A percentile compares a stretch with the other conserved stretches of the same genome.
Conservation (phyloP, 2,888 invertebrate species). For the Drosophila barbarae region DNA sequence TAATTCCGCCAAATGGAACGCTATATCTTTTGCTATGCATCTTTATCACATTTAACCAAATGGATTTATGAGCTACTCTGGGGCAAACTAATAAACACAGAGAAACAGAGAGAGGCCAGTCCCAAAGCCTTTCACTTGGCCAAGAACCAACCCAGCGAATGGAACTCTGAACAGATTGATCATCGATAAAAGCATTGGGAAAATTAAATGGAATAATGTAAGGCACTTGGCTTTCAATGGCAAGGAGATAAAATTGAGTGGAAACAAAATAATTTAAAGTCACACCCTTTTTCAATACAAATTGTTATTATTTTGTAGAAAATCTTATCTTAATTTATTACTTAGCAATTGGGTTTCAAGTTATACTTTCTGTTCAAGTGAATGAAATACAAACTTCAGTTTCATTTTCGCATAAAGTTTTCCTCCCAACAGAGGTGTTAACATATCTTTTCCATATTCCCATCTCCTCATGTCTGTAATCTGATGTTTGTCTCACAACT, state of each 20-base stretch:
- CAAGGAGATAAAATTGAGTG: conserved; percentile 18
- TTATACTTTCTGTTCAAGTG: neutral
- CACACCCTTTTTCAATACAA: neutral
- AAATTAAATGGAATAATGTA: conserved; percentile 21
- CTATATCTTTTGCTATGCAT: conserved; percentile 39
- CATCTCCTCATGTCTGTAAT: conserved; percentile 1
- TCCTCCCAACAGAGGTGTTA: neutral
- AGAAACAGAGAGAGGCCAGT: neutral
- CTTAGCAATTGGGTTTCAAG: neutral
- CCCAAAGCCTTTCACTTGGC: conserved; percentile 28
- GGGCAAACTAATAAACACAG: conserved; percentile 24
- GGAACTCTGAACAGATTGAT: conserved; percentile 23
- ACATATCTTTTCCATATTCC: neutral
- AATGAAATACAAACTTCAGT: conserved; percentile 5
- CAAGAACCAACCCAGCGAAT: conserved; percentile 19
- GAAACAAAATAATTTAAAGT: neutral
- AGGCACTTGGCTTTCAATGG: conserved; percentile 12
- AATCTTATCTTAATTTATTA: neutral
- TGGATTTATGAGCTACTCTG: conserved; percentile 44
- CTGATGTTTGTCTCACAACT: conserved; percentile 19
- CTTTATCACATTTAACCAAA: conserved; percentile 52
- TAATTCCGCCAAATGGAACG: conserved; percentile 8
- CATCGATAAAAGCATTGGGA: conserved; percentile 5
- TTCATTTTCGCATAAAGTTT: conserved; percentile 10
- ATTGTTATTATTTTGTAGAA: neutral